Base-by-base conservation (phyloP, 2,888 invertebrate genomes). In the Tethea ocularis region DNA sequence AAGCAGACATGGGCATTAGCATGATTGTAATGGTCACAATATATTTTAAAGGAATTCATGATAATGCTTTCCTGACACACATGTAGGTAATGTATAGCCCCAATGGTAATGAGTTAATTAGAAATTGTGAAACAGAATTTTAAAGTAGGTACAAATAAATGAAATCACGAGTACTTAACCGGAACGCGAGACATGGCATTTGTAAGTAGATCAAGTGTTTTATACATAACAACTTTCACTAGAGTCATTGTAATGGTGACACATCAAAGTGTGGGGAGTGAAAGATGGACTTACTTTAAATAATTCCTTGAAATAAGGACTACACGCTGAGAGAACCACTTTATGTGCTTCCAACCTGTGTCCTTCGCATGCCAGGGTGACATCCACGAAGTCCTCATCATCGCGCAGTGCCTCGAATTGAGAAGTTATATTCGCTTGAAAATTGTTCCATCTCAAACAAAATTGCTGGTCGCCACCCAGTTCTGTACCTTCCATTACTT, bases 361-460 rank as follows among this genome's bases (percentile, higher is more conserved):
- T 75, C 97, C 97, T 85, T 97, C 97, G 92, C 97, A 97, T 80
- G 97, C 97, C 87, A 97, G 95, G 78, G 97, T 97, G 85, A 97
- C 97, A 94, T 97, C 97, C 84, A 97, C 97, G 93, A 97, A 97
- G 93, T 96, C 96, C 94, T 97, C 97, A 93, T 96, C 96, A 93
- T 96, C 96, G 87, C 97, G 94, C 82, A 97, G 94, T 83, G 96
- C 95, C 93, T 96, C 97, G 93, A 97, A 97, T 90, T 97, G 97
- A 88, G 96, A 96, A 83, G 97, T 96, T 89, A 97, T 96, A 93
- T 97, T 97, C 74, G 96, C 96, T 94, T 96, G 96, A 94, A 96
- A 96, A 94, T 97, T 97, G 94, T 97, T 97, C 97, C 97, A 97
- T 93, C 97, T 95, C 92, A 97, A 95, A 94, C 97, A 97, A 94